Evolutionary conservation across 2,888 invertebrate genomes (phyloP).

Genomic region (Caprella mutica): DNA sequence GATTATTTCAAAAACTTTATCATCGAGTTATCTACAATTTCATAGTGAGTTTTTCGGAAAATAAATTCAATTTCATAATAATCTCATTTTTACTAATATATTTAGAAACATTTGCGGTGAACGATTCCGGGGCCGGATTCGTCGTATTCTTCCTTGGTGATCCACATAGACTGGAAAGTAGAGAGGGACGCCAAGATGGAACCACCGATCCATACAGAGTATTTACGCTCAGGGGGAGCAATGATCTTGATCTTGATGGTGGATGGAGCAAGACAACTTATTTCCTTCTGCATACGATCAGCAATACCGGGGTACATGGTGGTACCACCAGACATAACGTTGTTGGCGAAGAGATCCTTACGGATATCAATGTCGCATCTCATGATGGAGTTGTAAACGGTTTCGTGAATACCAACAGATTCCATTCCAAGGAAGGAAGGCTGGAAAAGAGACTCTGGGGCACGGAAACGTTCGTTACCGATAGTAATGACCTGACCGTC

Average conservation of each 20-base stretch:
- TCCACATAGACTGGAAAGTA: too few species aligned
- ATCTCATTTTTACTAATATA: too few species aligned
- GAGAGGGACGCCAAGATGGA: too few species aligned
- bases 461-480: constrained; percentile 71
- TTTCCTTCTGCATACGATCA: constrained; percentile 11
- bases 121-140: too few species aligned
- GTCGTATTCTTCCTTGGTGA: too few species aligned
- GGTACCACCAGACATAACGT: too few species aligned
- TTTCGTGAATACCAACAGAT: constrained; percentile 78
- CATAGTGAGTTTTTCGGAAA: too few species aligned
- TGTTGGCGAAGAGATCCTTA: constrained; percentile 44
- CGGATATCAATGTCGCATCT: constrained; percentile 88
- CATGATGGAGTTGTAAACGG: constrained; percentile 55
- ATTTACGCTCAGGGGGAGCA: constrained; percentile 8
- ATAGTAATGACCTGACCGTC: constrained; percentile 5
- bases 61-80: too few species aligned
- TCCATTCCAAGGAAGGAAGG: constrained; percentile 70
- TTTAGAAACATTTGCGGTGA: too few species aligned
- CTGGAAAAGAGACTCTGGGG: constrained; percentile 61
- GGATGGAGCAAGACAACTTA: constrained; percentile 43
- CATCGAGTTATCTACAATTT: too few species aligned
- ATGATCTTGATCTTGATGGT: constrained; percentile 45
- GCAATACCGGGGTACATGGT: constrained; percentile 10
- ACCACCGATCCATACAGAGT: constrained; percentile 7
- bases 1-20: too few species aligned